Evolutionary conservation across 1,140 invertebrate species (phyloP).

Genomic region (Leptinotarsa lineolata): DNA sequence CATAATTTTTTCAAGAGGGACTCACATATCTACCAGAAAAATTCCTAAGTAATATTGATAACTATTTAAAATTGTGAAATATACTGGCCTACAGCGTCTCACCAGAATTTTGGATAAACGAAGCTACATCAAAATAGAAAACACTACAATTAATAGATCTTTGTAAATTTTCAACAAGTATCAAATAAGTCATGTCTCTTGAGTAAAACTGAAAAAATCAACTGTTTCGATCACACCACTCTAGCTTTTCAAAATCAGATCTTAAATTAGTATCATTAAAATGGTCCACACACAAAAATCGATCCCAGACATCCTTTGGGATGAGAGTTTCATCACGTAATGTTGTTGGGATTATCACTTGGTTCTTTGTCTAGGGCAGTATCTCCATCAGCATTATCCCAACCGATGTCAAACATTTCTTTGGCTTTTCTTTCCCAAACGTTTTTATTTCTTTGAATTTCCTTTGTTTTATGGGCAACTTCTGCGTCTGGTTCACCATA

Average conservation of each 20-base stretch:
- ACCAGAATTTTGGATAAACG: not conserved
- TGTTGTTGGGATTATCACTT: slow-evolving; percentile 46
- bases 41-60: too few species aligned
- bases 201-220: not conserved
- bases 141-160: not conserved
- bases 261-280: not conserved
- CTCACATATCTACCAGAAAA: too few species aligned
- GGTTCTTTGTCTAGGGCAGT: slow-evolving; percentile 48
- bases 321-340: slow-evolving; percentile 17
- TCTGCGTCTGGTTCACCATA: slow-evolving; percentile 87
- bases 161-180: not conserved
- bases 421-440: slow-evolving; percentile 63
- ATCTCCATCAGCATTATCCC: slow-evolving; percentile 45
- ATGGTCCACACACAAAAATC: slow-evolving; percentile 1
- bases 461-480: slow-evolving; percentile 79
- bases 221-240: not conserved
- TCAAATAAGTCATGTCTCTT: not conserved
- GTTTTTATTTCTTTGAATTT: slow-evolving; percentile 61
- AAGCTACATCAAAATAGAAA: not conserved
- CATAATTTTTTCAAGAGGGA: too few species aligned
- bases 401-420: slow-evolving; percentile 54
- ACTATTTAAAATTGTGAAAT: too few species aligned
- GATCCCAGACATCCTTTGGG: not conserved
- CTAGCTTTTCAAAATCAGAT: not conserved
- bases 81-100: too few species aligned